Conservation (phyloP, 2,113 vertebrate genomes). For the Penelope pileata region DNA sequence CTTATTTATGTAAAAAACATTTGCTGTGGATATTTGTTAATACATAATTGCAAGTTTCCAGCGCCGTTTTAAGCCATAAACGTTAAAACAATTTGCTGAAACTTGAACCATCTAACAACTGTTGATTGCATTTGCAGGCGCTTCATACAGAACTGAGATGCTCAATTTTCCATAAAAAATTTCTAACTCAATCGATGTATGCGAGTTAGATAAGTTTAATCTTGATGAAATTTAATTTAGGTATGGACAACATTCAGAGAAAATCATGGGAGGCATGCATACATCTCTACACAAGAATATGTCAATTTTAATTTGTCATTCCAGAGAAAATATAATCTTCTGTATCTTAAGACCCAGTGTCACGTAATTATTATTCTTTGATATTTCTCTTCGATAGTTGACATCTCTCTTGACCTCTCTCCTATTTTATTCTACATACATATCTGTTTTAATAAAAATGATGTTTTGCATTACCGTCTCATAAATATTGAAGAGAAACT, state of each 20-base stretch:
- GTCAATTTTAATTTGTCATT: neutral
- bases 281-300: neutral
- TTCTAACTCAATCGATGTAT: conserved; percentile 72
- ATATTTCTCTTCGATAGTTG: neutral
- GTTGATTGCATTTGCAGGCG: conserved; percentile 58
- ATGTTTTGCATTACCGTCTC: neutral
- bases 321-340: neutral
- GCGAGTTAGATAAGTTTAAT: conserved; percentile 72
- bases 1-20: neutral
- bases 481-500: neutral
- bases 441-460: neutral
- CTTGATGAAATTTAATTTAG: conserved; percentile 74
- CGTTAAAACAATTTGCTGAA: conserved; percentile 55
- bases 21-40: conserved; percentile 39
- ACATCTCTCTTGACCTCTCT: neutral
- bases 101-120: conserved; percentile 61
- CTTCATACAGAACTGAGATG: conserved; percentile 66
- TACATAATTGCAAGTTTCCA: conserved; percentile 38
- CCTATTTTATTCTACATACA: neutral
- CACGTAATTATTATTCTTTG: neutral
- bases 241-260: conserved; percentile 62
- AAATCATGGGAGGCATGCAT: conserved; percentile 22
- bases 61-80: conserved; percentile 18
- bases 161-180: conserved; percentile 68
- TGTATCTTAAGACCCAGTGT: neutral